A percentile compares a stretch with the other conserved stretches of the same genome.
Conservation (phyloP, 2,888 invertebrate species). For the Lissocephala sabroskyi region DNA sequence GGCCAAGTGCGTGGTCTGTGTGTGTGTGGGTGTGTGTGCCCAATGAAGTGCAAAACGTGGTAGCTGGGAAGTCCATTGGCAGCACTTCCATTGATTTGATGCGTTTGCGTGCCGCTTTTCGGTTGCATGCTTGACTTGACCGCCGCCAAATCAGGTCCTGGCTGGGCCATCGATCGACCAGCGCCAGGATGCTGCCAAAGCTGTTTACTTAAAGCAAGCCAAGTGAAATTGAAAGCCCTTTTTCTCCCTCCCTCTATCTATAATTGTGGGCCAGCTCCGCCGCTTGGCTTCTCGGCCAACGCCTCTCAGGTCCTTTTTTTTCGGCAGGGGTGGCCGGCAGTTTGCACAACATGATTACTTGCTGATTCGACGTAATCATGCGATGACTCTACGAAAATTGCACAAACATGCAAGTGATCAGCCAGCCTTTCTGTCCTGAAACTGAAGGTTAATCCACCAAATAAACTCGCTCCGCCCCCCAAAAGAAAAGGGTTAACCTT, state of each 20-base stretch:
- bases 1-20: neutral
- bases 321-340: slow-evolving; percentile 2
- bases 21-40: slow-evolving; percentile 11
- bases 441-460: slow-evolving; percentile 55
- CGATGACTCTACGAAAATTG: slow-evolving; percentile 53
- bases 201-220: slow-evolving; percentile 51
- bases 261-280: slow-evolving; percentile 43
- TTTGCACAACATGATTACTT: slow-evolving; percentile 49
- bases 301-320: neutral
- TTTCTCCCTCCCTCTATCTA: slow-evolving; percentile 32
- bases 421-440: slow-evolving; percentile 10
- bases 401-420: slow-evolving; percentile 32
- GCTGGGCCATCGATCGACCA: too few species aligned
- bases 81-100: slow-evolving; percentile 61
- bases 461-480: slow-evolving; percentile 19
- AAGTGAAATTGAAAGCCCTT: slow-evolving; percentile 60
- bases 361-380: slow-evolving; percentile 57
- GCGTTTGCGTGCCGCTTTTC: slow-evolving; percentile 57
- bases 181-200: slow-evolving; percentile 13
- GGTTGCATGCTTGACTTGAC: slow-evolving; percentile 55
- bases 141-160: slow-evolving; percentile 12
- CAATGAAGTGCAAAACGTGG: slow-evolving; percentile 59
- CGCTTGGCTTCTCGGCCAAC: slow-evolving; percentile 2
- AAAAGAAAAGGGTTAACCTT: too few species aligned
- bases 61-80: slow-evolving; percentile 9